These are phyloP conservation scores for Leguminivora glycinivorella DNA, from an alignment of 1,140 invertebrate genomes.

Conservation along the genomic window DNA sequence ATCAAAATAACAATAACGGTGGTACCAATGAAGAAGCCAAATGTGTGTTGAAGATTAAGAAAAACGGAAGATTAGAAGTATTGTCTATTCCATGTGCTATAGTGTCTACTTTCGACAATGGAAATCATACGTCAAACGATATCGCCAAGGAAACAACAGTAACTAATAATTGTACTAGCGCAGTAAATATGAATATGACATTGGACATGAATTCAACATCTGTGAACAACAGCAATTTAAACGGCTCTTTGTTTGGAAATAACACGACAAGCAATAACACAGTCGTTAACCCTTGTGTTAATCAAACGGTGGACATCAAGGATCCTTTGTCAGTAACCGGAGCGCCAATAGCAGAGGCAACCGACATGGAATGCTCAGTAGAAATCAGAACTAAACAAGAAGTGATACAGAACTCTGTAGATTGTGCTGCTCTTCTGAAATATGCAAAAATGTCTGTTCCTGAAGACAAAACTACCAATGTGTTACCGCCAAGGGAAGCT, in stretches of 20 bases:
- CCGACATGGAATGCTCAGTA: slow-evolving; percentile 8
- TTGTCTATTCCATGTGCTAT: slow-evolving; percentile 24
- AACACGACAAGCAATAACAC: neutral
- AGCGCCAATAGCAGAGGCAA: neutral
- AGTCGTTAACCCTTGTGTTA: neutral
- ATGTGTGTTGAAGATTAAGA: slow-evolving; percentile 8
- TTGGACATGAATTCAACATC: neutral
- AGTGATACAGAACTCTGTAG: slow-evolving; percentile 4
- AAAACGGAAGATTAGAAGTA: slow-evolving; percentile 5
- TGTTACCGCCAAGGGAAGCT: neutral
- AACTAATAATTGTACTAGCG: slow-evolving; percentile 6
- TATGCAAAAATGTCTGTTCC: slow-evolving; percentile 5
- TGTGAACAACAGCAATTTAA: neutral
- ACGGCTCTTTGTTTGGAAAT: neutral
- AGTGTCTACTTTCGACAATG: slow-evolving; percentile 16
- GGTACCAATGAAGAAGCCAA: neutral
- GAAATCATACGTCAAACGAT: neutral
- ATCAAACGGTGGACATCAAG: neutral
- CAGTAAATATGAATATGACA: slow-evolving; percentile 4
- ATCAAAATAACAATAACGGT: neutral
- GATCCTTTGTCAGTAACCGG: slow-evolving; percentile 24
- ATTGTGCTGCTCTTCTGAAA: slow-evolving; percentile 4
- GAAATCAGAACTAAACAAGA: slow-evolving; percentile 7
- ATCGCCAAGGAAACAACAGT: neutral
- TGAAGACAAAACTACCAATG: neutral